phyloP scores from a whole-genome alignment of 2,113 vertebrate genomes.

The Xiphophorus maculatus region DNA sequence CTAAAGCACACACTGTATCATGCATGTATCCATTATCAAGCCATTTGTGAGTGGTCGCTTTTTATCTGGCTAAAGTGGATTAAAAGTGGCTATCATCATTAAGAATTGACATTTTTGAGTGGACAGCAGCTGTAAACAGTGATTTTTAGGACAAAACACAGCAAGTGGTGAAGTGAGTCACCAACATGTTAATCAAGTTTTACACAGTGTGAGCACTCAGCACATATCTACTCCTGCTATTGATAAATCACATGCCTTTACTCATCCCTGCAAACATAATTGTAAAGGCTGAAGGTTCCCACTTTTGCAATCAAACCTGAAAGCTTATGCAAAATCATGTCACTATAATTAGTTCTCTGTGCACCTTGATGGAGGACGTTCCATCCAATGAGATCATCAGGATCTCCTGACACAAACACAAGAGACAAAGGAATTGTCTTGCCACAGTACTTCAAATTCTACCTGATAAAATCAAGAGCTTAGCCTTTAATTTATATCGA shows the following conservation, averaged over 20 bases:
- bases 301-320: neutral
- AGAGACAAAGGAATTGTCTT: too few relatives aligned
- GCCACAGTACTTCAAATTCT: too few relatives aligned
- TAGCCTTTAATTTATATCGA: neutral
- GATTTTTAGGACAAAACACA: neutral
- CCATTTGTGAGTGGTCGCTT: neutral
- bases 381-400: neutral
- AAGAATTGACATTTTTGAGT: neutral
- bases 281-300: neutral
- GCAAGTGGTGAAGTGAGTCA: neutral
- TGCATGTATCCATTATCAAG: too few relatives aligned
- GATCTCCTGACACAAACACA: neutral
- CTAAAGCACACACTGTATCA: neutral
- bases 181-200: neutral
- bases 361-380: neutral
- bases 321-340: neutral
- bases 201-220: neutral
- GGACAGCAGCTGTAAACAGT: neutral
- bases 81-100: neutral
- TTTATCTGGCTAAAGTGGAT: neutral
- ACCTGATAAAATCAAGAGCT: neutral
- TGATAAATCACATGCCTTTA: neutral
- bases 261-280: neutral
- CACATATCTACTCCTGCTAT: neutral
- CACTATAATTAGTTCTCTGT: neutral